Evolutionary conservation across 2,797 vertebrate genomes (phyloP).

Genomic region (Buphagus erythrorhynchus): DNA sequence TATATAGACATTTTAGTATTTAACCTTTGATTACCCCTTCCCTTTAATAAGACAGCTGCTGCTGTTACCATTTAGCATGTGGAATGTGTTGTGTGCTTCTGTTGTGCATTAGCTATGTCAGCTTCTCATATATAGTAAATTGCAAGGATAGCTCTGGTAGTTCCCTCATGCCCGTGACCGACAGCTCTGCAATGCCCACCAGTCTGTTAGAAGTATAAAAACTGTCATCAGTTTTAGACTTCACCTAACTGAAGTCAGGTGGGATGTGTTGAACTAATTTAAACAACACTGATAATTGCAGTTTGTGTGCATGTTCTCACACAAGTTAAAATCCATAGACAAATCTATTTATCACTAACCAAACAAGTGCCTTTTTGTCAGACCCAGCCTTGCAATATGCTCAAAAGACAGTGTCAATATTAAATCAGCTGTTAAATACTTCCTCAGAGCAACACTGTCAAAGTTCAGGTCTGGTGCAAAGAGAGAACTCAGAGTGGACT

Average conservation of each 20-base stretch:
- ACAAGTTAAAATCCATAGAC: background rate
- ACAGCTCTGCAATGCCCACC: background rate
- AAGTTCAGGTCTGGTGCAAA: background rate
- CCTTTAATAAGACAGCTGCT: background rate
- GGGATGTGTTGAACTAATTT: background rate
- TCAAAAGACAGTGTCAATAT: background rate
- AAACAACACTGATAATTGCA: background rate
- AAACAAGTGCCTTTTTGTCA: background rate
- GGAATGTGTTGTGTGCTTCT: background rate
- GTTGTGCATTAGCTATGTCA: background rate
- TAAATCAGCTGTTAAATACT: background rate
- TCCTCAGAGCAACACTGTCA: background rate
- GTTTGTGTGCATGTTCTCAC: background rate
- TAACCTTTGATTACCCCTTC: background rate
- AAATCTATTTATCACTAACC: background rate
- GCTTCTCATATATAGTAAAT: fast-evolving
- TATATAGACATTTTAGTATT: background rate
- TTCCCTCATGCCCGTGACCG: background rate
- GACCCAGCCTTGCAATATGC: background rate
- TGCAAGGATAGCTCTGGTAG: background rate
- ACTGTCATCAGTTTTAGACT: background rate
- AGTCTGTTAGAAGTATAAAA: background rate
- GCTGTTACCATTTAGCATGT: background rate
- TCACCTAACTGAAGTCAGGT: background rate
- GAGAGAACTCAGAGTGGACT: background rate